Evolutionary conservation across 1,140 invertebrate species (phyloP), one percentile per base, ranked within the genome.

Genomic region (Aphelinus certus): DNA sequence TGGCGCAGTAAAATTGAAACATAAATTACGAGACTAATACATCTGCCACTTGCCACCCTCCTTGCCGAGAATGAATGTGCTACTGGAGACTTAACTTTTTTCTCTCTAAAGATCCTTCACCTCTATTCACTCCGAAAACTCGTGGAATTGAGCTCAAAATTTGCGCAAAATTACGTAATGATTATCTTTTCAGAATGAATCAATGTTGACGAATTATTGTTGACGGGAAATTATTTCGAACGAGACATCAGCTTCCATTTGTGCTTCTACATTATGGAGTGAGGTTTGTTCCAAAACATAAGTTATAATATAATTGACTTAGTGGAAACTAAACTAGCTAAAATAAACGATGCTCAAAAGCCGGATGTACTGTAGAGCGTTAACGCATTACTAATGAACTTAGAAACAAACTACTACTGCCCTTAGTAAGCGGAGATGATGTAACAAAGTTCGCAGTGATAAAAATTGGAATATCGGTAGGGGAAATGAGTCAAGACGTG

Each of bases 11-110:
- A 73, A 73, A 73, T 67, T 73, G 72, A 73, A 73, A 67, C 57
- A 73, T 73, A 73, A 67, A 73, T 73, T 67, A 66, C 48, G 49
- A 62, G 56, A 68, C 64, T 73, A 62, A 73, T 67, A 68, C 64
- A 58, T 68, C 64, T 73, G 57, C 49, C 72, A 73, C 48, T 68
- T 49, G 57, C 3, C 9, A 58, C 47, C 48, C 61, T 62, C 3
- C 3, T n/a, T 4, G 61, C 4, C 46, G 0, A 10, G 10, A 64
- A 46, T 53, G 7, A 64, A 63, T 45, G 42, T 71, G 3, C 47
- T 10, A 3, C 26, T 26, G 26, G 9, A 1, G 45, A 68, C 55
- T 57, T 26, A 2, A 7, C 49, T 42, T 64, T 63, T 71, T 71
- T 9, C 4, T 55, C 6, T 26, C 26, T 26, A 26, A 26, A 26